Conservation (phyloP, 37 sponge, comb jelly and placozoan species). For the Hexactinellida sp. region DNA sequence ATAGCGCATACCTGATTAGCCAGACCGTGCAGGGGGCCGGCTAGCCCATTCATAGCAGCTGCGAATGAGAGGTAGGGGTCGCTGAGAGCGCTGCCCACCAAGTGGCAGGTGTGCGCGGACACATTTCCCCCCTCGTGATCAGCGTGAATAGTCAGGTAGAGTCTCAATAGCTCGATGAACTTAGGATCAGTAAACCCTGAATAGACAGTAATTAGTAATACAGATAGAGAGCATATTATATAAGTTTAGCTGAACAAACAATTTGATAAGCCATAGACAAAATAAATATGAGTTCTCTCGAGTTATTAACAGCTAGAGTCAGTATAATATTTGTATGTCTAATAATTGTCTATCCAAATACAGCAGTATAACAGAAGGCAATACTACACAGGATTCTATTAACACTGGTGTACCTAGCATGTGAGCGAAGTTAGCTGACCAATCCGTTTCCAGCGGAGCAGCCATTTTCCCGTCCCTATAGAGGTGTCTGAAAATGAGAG, state of each 20-base stretch:
- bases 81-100: conserved; percentile 87
- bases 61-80: conserved; percentile 96
- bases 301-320: neutral
- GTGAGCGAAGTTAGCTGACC: conserved; percentile 88
- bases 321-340: too few species aligned
- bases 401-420: conserved; percentile 93
- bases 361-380: too few species aligned
- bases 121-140: conserved; percentile 99
- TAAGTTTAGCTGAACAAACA: too few species aligned
- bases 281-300: too few species aligned
- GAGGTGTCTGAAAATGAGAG: conserved; percentile 71
- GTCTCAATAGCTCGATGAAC: conserved; percentile 64
- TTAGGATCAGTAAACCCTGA: neutral
- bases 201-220: too few species aligned
- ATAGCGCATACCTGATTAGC: conserved; percentile 51
- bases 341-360: too few species aligned
- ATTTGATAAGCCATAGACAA: too few species aligned
- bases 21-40: conserved; percentile 91
- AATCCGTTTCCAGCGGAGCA: conserved; percentile 47
- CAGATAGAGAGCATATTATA: too few species aligned
- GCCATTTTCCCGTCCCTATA: conserved; percentile 75
- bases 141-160: conserved; percentile 92
- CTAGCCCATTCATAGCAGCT: conserved; percentile 91
- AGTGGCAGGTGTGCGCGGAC: conserved; percentile 85
- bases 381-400: too few species aligned